Base-by-base conservation (phyloP, 2,888 invertebrate genomes). In the Morpho achilles region DNA sequence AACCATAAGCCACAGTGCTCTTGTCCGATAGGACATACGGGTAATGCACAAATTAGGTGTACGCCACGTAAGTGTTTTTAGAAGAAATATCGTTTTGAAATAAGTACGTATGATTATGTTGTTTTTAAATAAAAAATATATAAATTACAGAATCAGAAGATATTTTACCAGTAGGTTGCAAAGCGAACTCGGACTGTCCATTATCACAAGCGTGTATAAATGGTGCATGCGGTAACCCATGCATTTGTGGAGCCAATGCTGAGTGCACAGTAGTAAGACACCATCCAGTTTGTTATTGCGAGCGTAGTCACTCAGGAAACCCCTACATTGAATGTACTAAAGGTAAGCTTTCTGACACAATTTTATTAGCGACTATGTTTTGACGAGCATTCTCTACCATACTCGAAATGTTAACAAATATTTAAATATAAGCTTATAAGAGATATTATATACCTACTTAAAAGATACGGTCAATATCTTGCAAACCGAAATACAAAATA, bases 201-300 rank as follows among this genome's bases (percentile, higher is more conserved):
- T 87, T 94, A 59, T 94, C 95, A 42, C 95, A 96, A 84, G 94
- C 97, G 1, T 98, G 97, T 76, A 92, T 97, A 55, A 97, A 97
- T 73, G 91, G 93, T 43, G 91, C 93, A 22, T 97, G 97, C 75
- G 93, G 95, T 8, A 95, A 94, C 74, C 97, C 97, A 1, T 97
- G 97, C 76, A 95, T 95, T 71, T 97, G 97, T 72, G 97, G 97
- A 51, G 90, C 93, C 2, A 94, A 96, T 74, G 94, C 97, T 6
- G 95, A 96, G 68, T 98, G 98, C 77, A 91, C 91, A 60, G 96
- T 97, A 8, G 89, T 93, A 55, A 94, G 96, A 79, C 97, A 98
- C 77, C 96, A 96, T 82, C 96, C 97, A 10, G 94, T 95, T 10
- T 98, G 97, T 78, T 94, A 92, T 71, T 98, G 97, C 78, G 92